Percentiles rank a stretch among this genome's conserved stretches.
Evolutionary conservation across 2,797 vertebrate species (phyloP).

Genomic region (Tolypeutes matacus): DNA sequence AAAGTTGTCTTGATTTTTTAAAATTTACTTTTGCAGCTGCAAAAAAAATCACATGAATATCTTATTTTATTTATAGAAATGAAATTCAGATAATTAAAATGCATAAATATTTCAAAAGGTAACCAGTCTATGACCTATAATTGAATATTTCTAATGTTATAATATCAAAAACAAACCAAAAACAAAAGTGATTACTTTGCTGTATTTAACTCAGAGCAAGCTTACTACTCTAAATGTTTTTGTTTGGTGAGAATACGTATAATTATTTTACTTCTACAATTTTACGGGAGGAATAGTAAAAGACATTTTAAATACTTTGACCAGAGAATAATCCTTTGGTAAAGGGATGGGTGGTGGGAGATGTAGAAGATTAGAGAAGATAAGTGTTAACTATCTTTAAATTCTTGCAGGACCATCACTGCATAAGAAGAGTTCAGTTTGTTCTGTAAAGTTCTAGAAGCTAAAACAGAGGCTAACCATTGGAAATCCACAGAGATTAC

Average conservation of each 20-base stretch:
- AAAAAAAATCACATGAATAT: background rate
- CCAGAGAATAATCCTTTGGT: background rate
- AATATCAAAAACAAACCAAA: background rate
- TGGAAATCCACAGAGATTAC: background rate
- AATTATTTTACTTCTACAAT: background rate
- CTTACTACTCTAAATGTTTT: background rate
- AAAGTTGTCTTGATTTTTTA: background rate
- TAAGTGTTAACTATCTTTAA: background rate
- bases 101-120: background rate
- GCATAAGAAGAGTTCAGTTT: background rate
- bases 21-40: background rate
- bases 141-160: background rate
- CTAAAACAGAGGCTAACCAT: background rate
- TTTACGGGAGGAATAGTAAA: background rate
- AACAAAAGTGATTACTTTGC: background rate
- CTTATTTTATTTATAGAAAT: background rate
- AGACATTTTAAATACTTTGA: background rate
- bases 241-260: background rate
- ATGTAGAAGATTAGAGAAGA: too few relatives aligned
- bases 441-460: background rate
- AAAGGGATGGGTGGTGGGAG: background rate
- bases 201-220: constrained; percentile 38
- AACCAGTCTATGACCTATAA: background rate
- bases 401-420: background rate
- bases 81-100: background rate